A percentile compares a stretch with the other conserved stretches of the same genome.
Evolutionary conservation across 35 echinoderm and acorn worm genomes (phyloP).

Genomic region (Diadema setosum): DNA sequence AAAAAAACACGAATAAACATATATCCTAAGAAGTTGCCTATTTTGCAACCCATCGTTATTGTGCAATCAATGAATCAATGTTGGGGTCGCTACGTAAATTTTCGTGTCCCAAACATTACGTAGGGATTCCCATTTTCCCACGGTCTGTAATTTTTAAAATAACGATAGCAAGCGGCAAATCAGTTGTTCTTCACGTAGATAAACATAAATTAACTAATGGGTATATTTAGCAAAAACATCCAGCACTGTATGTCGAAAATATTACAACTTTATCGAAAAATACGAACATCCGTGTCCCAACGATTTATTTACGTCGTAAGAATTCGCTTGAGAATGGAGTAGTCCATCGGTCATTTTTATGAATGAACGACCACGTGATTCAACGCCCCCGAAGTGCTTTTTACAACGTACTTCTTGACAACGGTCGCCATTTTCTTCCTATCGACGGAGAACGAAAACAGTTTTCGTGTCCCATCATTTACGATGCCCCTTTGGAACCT

Average conservation of each 20-base stretch:
- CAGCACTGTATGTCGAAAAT: neutral
- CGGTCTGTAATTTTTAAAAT: neutral
- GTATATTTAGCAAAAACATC: neutral
- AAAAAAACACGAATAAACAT: neutral
- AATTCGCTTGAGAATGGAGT: neutral
- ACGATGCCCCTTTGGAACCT: neutral
- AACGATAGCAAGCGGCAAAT: neutral
- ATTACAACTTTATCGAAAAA: neutral
- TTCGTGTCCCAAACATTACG: neutral
- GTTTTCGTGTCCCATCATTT: neutral
- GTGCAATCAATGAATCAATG: neutral
- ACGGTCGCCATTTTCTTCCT: neutral
- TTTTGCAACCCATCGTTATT: neutral
- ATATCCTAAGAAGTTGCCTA: neutral
- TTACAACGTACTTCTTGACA: neutral
- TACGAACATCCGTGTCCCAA: neutral
- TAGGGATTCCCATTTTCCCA: neutral
- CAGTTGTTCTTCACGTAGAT: neutral
- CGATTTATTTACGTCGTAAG: neutral
- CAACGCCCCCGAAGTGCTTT: neutral
- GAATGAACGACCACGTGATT: neutral
- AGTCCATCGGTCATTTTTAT: neutral
- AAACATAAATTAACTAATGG: neutral
- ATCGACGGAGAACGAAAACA: neutral
- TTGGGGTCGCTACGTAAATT: neutral